phyloP scores from a whole-genome alignment of 1,140 invertebrate species.

The Scaptomyza montana region DNA sequence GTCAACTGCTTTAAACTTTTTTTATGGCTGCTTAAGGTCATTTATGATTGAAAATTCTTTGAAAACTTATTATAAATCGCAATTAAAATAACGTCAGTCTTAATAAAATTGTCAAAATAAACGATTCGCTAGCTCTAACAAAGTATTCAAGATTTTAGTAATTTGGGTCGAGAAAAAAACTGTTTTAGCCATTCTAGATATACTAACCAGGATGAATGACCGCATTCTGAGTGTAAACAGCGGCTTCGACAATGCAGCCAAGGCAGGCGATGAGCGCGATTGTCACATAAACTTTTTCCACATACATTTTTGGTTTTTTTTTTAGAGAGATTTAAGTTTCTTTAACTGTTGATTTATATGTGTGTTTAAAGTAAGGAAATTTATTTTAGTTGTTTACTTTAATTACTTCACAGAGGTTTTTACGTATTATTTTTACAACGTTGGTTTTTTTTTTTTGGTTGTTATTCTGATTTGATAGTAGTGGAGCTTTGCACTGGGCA shows the following conservation, averaged over 20 bases:
- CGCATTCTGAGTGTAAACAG: slow-evolving; percentile 74
- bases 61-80: slow-evolving; percentile 59
- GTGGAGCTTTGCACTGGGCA: slow-evolving; percentile 57
- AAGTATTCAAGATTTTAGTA: too few relatives aligned
- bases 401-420: slow-evolving; percentile 32
- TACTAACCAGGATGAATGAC: slow-evolving; percentile 77
- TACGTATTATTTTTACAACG: slow-evolving; percentile 16
- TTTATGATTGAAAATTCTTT: slow-evolving; percentile 46
- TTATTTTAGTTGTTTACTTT: slow-evolving; percentile 8
- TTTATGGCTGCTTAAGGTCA: slow-evolving; percentile 54
- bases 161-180: too few relatives aligned
- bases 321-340: slow-evolving; percentile 1
- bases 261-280: slow-evolving; percentile 58
- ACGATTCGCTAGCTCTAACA: not conserved
- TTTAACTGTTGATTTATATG: slow-evolving; percentile 8
- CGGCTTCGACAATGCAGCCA: slow-evolving; percentile 61
- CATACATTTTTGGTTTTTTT: slow-evolving; percentile 61
- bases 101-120: not conserved
- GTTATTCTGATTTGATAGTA: not conserved
- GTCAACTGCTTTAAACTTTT: slow-evolving; percentile 51
- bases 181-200: not conserved
- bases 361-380: slow-evolving; percentile 1
- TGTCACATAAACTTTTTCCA: slow-evolving; percentile 67
- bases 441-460: not conserved
- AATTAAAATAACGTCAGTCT: slow-evolving; percentile 11